Conservation (phyloP, 2,888 invertebrate species). For the Lasioglossum marginatum region DNA sequence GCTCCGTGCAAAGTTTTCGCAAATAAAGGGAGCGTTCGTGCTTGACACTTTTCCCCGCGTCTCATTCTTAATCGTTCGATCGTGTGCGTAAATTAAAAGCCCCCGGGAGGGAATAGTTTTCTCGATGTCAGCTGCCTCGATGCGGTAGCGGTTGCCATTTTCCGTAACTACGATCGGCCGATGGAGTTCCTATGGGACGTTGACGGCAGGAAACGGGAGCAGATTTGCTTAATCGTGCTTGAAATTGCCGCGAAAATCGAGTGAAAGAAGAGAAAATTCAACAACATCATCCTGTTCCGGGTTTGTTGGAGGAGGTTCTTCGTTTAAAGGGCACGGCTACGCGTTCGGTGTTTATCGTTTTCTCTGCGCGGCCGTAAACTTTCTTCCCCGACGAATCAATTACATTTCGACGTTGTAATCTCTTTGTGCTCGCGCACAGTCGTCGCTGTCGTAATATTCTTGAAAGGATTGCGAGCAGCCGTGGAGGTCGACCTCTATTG, state of each 20-base stretch:
- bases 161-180: neutral
- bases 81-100: neutral
- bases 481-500: constrained; percentile 51
- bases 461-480: constrained; percentile 46
- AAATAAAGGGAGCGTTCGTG: constrained; percentile 16
- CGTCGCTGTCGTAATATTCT: constrained; percentile 42
- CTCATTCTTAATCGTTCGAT: constrained; percentile 14
- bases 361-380: neutral
- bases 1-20: constrained; percentile 26
- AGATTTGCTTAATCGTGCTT: constrained; percentile 31
- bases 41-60: neutral
- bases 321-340: neutral
- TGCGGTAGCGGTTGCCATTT: neutral
- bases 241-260: constrained; percentile 30
- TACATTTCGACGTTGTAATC: constrained; percentile 6
- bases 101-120: neutral
- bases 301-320: neutral
- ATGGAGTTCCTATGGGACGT: constrained; percentile 5
- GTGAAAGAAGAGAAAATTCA: constrained; percentile 22
- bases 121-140: neutral
- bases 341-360: neutral
- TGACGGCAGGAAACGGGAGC: constrained; percentile 18
- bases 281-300: constrained; percentile 1
- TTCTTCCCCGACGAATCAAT: constrained; percentile 10
- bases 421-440: neutral